phyloP scores from a whole-genome alignment of 2,888 invertebrate species.

The Coleophora deauratella region DNA sequence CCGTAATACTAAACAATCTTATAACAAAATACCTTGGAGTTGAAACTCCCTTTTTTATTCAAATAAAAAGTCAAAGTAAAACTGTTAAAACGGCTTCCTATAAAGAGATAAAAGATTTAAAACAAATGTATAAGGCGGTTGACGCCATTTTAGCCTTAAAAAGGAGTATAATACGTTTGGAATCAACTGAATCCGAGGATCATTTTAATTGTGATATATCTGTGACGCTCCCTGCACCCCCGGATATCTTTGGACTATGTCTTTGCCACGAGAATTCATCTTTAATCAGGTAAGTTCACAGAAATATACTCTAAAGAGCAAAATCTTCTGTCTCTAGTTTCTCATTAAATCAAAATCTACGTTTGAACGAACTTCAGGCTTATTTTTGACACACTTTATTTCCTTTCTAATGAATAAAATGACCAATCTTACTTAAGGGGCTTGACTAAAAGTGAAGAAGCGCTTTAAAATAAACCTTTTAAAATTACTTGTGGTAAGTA shows the following conservation, averaged over 20 bases:
- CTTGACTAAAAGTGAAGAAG: no score
- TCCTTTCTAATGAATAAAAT: no score
- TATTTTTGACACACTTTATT: no score
- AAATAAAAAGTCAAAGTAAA: slow-evolving; percentile 25
- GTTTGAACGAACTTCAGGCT: no score
- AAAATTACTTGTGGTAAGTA: no score
- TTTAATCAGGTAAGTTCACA: slow-evolving; percentile 67
- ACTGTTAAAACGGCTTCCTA: slow-evolving; percentile 48
- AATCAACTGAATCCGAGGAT: slow-evolving; percentile 61
- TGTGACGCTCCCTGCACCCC: slow-evolving; percentile 53
- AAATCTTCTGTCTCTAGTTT: no score
- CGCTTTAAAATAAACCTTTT: no score
- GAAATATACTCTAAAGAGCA: no score
- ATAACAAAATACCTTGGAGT: no score
- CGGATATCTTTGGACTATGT: slow-evolving; percentile 56
- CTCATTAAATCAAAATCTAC: no score
- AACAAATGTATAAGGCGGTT: slow-evolving; percentile 61
- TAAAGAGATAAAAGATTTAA: slow-evolving; percentile 26
- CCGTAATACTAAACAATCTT: no score
- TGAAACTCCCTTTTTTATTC: slow-evolving; percentile 1
- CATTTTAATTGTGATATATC: slow-evolving; percentile 39
- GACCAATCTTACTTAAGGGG: no score
- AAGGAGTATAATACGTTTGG: slow-evolving; percentile 34
- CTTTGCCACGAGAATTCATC: slow-evolving; percentile 75
- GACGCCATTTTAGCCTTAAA: slow-evolving; percentile 34